Evolutionary conservation across 2,113 vertebrate genomes (phyloP).

Genomic region (Morone saxatilis): DNA sequence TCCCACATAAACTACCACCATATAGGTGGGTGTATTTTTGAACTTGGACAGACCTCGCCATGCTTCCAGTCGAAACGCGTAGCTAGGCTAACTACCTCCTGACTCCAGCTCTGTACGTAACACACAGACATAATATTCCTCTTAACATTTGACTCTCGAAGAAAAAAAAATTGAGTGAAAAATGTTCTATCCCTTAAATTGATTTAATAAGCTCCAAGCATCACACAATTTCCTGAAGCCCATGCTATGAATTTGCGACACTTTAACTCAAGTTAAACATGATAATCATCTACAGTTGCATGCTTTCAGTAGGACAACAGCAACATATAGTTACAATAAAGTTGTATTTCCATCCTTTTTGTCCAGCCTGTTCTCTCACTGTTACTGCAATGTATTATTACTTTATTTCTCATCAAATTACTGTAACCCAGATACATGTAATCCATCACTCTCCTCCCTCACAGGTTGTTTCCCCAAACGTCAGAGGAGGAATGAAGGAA

Average conservation of each 20-base stretch:
- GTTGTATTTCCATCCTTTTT: background rate
- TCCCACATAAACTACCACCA: no score
- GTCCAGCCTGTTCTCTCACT: background rate
- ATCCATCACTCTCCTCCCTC: constrained; percentile 40
- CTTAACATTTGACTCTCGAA: no score
- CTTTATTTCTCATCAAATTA: constrained; percentile 24
- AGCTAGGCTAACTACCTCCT: background rate
- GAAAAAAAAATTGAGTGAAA: background rate
- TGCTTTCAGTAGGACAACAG: background rate
- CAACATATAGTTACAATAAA: background rate
- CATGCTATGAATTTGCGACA: no score
- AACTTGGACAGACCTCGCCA: background rate
- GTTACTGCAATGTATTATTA: constrained; percentile 9
- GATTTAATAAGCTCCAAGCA: background rate
- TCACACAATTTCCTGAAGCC: background rate
- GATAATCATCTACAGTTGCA: background rate
- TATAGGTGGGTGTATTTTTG: background rate
- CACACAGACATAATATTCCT: background rate
- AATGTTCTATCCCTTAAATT: background rate
- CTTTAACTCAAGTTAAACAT: background rate
- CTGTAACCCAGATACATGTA: constrained; percentile 18
- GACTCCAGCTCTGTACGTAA: background rate
- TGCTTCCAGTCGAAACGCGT: background rate
- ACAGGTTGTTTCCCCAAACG: constrained; percentile 25
- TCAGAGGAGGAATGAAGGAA: constrained; percentile 30